Conservation (phyloP, 2,797 vertebrate species). For the Margarornis squamiger region DNA sequence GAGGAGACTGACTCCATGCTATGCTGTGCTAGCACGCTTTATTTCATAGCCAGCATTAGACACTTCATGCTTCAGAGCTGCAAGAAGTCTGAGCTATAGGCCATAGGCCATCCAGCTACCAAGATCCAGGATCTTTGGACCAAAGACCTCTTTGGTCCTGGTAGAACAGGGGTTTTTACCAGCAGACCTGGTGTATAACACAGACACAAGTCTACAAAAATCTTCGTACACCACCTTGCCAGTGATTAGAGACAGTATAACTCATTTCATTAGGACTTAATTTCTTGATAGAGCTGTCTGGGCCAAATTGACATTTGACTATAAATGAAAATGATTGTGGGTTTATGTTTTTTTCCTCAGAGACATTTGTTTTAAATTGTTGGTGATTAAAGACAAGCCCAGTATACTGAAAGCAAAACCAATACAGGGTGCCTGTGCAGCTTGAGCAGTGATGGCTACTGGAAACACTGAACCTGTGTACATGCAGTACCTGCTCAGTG, state of each 20-base stretch:
- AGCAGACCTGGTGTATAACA: background rate
- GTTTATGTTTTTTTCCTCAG: background rate
- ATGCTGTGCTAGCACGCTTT: background rate
- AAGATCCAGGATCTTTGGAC: background rate
- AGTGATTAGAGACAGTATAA: background rate
- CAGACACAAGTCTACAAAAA: background rate
- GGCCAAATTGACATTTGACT: background rate
- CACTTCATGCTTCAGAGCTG: background rate
- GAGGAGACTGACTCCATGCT: background rate
- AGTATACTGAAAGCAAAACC: background rate
- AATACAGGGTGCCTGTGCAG: background rate
- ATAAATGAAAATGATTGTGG: background rate
- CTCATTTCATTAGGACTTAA: background rate
- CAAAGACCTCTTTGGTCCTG: background rate
- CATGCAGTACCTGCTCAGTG: background rate
- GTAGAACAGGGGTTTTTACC: background rate
- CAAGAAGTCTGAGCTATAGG: background rate
- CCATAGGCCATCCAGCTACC: background rate
- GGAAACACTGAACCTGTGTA: background rate
- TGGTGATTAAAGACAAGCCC: background rate
- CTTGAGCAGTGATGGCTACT: background rate
- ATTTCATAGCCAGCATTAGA: background rate
- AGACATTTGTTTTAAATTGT: background rate
- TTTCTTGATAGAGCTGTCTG: background rate
- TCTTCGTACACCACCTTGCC: background rate